Conservation (phyloP, 2,888 invertebrate species). For the Cremastinae sp. region DNA sequence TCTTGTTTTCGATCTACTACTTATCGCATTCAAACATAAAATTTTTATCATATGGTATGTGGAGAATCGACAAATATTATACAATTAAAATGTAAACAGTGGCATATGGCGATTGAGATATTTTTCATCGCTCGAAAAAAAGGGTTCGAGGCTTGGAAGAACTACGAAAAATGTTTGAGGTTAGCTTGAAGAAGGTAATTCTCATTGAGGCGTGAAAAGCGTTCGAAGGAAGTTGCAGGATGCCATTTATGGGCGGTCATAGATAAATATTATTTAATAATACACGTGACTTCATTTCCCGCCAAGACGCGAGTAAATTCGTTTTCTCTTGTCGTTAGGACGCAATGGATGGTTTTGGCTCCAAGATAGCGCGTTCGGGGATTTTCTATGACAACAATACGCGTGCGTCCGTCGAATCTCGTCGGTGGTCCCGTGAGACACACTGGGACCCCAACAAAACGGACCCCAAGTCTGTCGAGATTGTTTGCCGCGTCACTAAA, state of each 20-base stretch:
- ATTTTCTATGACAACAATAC: constrained; percentile 65
- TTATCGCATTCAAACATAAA: too few relatives aligned
- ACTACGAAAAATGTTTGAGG: constrained; percentile 27
- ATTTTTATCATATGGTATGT: neutral
- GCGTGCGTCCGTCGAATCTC: constrained; percentile 66
- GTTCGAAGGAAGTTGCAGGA: neutral
- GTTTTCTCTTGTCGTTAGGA: neutral
- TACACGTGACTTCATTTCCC: constrained; percentile 47
- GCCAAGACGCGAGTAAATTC: constrained; percentile 12
- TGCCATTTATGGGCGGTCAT: neutral
- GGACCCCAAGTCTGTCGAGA: constrained; percentile 57
- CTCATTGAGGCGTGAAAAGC: constrained; percentile 4
- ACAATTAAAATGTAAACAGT: neutral
- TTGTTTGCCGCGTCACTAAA: constrained; percentile 59
- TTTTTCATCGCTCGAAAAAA: constrained; percentile 24
- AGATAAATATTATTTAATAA: constrained; percentile 3
- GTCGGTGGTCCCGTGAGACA: constrained; percentile 33
- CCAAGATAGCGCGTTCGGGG: constrained; percentile 9
- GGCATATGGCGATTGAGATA: constrained; percentile 14
- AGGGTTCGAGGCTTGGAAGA: constrained; percentile 20
- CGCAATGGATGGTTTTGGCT: neutral
- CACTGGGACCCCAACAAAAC: constrained; percentile 64
- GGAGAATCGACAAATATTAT: neutral
- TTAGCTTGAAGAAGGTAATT: constrained; percentile 32
- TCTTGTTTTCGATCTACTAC: too few relatives aligned